These are phyloP conservation scores for Drosophila kohkoa DNA, from an alignment of 1,140 invertebrate genomes.

Conservation along the genomic window DNA sequence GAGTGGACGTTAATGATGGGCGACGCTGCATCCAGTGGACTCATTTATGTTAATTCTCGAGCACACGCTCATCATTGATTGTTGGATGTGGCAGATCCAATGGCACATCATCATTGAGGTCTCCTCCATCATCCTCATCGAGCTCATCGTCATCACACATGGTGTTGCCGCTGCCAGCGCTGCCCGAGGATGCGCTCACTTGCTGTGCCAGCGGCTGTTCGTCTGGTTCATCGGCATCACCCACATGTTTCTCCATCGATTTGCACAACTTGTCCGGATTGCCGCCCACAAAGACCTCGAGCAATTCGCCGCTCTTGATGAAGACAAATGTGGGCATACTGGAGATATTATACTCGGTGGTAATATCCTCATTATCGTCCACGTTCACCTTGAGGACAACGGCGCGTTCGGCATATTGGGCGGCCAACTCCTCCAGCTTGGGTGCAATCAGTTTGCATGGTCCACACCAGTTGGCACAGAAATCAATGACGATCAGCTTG, in stretches of 20 bases:
- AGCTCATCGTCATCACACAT: background rate
- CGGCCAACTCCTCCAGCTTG: constrained; percentile 89
- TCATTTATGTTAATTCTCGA: constrained; percentile 27
- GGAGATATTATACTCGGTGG: constrained; percentile 91
- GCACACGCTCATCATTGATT: constrained; percentile 8
- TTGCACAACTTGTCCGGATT: constrained; percentile 91
- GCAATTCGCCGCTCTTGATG: constrained; percentile 90
- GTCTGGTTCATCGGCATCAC: constrained; percentile 18
- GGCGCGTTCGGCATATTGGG: constrained; percentile 84
- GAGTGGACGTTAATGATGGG: too few relatives aligned
- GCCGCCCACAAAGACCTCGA: constrained; percentile 92
- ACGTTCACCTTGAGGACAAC: constrained; percentile 92
- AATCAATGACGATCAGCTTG: constrained; percentile 95
- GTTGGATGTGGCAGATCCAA: background rate
- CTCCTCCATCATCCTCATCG: constrained; percentile 3
- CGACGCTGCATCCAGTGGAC: background rate
- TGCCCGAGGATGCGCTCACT: constrained; percentile 2
- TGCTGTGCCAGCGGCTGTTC: background rate
- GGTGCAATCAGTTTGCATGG: constrained; percentile 97
- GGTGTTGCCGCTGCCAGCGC: background rate
- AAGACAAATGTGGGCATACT: constrained; percentile 98
- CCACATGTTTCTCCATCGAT: constrained; percentile 86
- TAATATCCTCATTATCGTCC: constrained; percentile 95
- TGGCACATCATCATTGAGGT: background rate
- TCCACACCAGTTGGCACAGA: constrained; percentile 93